Conservation (phyloP, 2,113 vertebrate genomes). For the Dolichotis patagonum region DNA sequence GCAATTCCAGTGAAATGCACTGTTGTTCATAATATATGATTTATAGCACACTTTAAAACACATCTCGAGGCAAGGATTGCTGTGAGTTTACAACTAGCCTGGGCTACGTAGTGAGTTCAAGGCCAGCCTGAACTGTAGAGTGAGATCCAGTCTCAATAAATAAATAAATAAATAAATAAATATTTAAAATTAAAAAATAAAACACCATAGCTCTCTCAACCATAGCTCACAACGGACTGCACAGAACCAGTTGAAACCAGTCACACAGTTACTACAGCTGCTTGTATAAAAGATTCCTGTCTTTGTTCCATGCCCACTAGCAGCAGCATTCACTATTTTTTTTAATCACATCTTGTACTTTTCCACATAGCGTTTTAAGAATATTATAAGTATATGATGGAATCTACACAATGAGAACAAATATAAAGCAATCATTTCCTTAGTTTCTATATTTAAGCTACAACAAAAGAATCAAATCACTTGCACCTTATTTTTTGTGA, state of each 20-base stretch:
- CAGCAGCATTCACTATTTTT: not conserved
- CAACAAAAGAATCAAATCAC: not conserved
- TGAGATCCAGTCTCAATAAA: too few species aligned
- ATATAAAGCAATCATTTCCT: not conserved
- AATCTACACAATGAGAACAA: not conserved
- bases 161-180: too few species aligned
- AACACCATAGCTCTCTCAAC: not conserved
- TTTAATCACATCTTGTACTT: not conserved
- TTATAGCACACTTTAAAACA: not conserved
- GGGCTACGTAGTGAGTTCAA: too few species aligned
- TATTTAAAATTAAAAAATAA: too few species aligned
- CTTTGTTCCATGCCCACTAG: not conserved
- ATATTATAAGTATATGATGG: not conserved
- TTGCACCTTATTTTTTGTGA: not conserved
- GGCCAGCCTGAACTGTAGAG: too few species aligned
- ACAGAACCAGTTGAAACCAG: not conserved
- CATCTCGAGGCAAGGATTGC: not conserved
- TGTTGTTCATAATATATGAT: not conserved
- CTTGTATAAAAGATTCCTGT: not conserved
- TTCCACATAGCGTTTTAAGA: not conserved
- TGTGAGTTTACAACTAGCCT: too few species aligned
- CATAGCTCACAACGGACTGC: not conserved
- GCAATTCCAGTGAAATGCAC: not conserved
- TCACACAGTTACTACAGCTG: not conserved
- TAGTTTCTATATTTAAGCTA: not conserved